Evolutionary conservation across 2,888 invertebrate genomes (phyloP), one percentile per base, ranked within the genome.

Genomic region (Drosophila sordidapex): DNA sequence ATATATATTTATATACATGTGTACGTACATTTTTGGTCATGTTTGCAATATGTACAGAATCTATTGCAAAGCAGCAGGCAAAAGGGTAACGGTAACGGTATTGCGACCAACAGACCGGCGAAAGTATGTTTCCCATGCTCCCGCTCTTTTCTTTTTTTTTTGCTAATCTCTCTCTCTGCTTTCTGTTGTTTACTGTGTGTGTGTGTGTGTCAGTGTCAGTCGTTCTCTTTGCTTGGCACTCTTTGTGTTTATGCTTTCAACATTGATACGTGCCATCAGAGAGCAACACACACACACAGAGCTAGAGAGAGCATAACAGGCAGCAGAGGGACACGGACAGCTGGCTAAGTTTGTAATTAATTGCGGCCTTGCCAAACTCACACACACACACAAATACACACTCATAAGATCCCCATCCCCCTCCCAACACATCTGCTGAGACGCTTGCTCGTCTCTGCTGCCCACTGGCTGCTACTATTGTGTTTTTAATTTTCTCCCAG

Each of bases 261-360:
- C 82, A 83, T 87, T 87, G 89, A 89, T 87, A 87, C 84, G 87
- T 85, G 87, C 87, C 87, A 79, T 82, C 79, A 79, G 61, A 77
- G 54, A 74, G 54, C 73, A 36, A 43, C 18, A 66, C 52, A 62
- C 25, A 66, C 48, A 70, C 21, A 53, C 1, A 25, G 21, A 40
- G 43, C 33, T 7, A 35, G 35, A 25, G 21, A 46, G 10, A 31
- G 33, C 65, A 61, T 13, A n/a, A 56, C 27, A 18, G 31, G 56
- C 69, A 65, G 61, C 67, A 70, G 74, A 60, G 87, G 72, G 65
- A 76, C 79, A 79, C 67, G 71, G 84, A 71, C 76, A 87, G 74
- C 84, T 87, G 84, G 75, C 85, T 77, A 83, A 87, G 89, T 84
- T 89, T 84, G 89, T 85, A 80, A 89, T 89, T 89, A 85, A 85